A percentile compares a stretch with the other conserved stretches of the same genome.
These are phyloP conservation scores for Pachycephala philippinensis DNA, from an alignment of 2,113 vertebrate species.

Conservation along the genomic window DNA sequence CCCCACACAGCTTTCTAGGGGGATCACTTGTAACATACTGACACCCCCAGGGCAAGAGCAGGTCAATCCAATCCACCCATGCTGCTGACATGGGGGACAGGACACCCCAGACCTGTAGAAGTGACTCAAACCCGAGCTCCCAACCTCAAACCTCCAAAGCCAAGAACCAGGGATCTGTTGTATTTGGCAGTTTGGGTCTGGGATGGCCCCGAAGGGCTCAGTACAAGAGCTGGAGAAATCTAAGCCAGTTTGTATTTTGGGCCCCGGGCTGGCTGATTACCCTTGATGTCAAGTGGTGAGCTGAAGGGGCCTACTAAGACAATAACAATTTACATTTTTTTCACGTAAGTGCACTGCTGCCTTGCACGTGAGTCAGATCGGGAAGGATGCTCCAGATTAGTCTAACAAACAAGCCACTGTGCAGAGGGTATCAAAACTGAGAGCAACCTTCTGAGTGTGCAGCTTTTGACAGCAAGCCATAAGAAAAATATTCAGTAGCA, in stretches of 20 bases:
- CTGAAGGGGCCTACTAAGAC: background rate
- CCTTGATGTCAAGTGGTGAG: background rate
- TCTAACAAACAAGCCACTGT: background rate
- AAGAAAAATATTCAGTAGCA: conserved; percentile 52
- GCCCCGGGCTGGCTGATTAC: background rate
- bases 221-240: background rate
- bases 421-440: background rate
- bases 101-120: background rate
- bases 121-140: background rate
- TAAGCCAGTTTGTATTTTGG: background rate
- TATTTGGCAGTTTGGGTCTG: background rate
- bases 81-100: rapidly evolving
- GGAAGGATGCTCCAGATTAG: background rate
- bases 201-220: no score
- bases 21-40: no score
- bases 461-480: background rate
- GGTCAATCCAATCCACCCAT: rapidly evolving
- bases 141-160: background rate
- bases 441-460: background rate
- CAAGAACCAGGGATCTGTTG: background rate
- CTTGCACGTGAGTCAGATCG: background rate
- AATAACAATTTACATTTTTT: background rate
- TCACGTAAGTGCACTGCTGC: background rate
- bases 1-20: background rate
- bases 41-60: background rate